Percentiles rank a stretch among this genome's conserved stretches.
Evolutionary conservation across 2,113 vertebrate species (phyloP).

Genomic region (Pachypanchax playfairii): DNA sequence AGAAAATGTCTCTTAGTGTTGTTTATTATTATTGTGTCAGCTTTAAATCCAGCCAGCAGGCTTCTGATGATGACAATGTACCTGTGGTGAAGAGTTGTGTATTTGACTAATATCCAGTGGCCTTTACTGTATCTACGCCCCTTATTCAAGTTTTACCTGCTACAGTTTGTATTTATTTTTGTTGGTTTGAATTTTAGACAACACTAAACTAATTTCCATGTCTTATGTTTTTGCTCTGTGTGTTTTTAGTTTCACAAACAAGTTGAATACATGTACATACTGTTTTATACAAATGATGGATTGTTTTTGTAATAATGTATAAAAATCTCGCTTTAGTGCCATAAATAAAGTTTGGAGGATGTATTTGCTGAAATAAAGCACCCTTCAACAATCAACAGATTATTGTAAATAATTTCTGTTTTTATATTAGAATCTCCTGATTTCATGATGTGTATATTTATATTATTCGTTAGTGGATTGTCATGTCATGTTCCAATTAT

Average conservation of each 20-base stretch:
- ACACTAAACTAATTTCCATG: slow-evolving; percentile 12
- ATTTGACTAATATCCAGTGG: slow-evolving; percentile 58
- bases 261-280: slow-evolving; percentile 58
- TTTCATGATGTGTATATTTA: no score
- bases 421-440: no score
- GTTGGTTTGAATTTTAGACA: slow-evolving; percentile 12
- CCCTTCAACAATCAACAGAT: slow-evolving; percentile 44
- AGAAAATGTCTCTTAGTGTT: slow-evolving; percentile 24
- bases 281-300: slow-evolving; percentile 70
- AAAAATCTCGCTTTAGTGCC: slow-evolving; percentile 53
- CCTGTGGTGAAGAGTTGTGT: slow-evolving; percentile 29
- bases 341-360: slow-evolving; percentile 53
- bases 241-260: slow-evolving; percentile 65
- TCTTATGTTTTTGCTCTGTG: slow-evolving; percentile 35
- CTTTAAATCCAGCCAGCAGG: slow-evolving; percentile 50
- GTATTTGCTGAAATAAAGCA: slow-evolving; percentile 77
- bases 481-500: no score
- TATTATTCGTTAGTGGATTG: no score
- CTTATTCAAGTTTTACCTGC: slow-evolving; percentile 30
- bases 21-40: slow-evolving; percentile 61
- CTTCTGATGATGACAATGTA: slow-evolving; percentile 1
- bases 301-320: slow-evolving; percentile 70
- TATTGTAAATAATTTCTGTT: no score
- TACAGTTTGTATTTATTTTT: slow-evolving; percentile 24
- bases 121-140: slow-evolving; percentile 56